Evolutionary conservation across 2,113 vertebrate species (phyloP), one percentile per base, ranked within the genome.

Genomic region (Perccottus glenii): DNA sequence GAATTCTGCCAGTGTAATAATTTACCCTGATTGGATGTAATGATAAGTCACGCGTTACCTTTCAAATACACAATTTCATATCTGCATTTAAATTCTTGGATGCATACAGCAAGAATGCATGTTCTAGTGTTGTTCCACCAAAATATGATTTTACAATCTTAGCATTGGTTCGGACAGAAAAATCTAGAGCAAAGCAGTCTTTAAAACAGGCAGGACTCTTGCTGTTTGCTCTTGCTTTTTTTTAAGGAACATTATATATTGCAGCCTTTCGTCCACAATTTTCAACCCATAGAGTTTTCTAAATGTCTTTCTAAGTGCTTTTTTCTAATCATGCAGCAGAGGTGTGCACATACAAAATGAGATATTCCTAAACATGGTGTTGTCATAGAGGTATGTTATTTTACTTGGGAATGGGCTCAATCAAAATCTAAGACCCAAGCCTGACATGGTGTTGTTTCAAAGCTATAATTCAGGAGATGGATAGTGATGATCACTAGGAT

Each of bases 401-500:
- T 27, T 27, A 27, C 19, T 27, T 27, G 38, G 38, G 8, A 40
- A 40, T 40, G 38, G 38, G 19, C 1, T 27, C 19, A 27, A 3
- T 27, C 19, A 27, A 27, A 2, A 27, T 43, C 10, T 43, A 11
- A 43, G 42, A 43, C 10, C 19, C 19, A 14, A 56, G 33, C 4
- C 11, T 56, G 40, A 65, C 5, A 32, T 43, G 38, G 1, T 43
- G 16, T 49, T 40, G 33, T 48, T 46, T 53, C 33, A 40, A 42
- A 59, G 27, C 45, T 49, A 49, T 67, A 48, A 75, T 77, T 80
- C 77, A 78, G 78, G 58, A 81, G 61, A 86, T 85, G 68, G 80
- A 66, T 57, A 58, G 50, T 7, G 59, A 44, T 75, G 71, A 86
- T 8, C 5, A 40, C 38, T 77, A 80, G 72, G 79, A 90, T 85